Conservation (phyloP, 2,888 invertebrate genomes). For the Hemistola chrysoprasaria region DNA sequence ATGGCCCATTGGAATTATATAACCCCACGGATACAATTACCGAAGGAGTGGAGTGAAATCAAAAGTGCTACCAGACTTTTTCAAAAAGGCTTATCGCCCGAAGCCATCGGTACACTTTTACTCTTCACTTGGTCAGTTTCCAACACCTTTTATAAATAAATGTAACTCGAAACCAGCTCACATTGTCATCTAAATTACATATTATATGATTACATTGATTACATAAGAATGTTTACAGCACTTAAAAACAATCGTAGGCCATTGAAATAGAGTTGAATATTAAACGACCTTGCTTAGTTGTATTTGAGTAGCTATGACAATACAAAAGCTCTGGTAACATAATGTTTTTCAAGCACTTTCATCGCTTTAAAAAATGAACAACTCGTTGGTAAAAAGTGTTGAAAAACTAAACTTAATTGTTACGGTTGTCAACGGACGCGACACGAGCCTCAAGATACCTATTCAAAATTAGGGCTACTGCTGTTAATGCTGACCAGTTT, state of each 20-base stretch:
- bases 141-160: slow-evolving; percentile 20
- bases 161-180: slow-evolving; percentile 28
- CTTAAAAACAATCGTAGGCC: background rate
- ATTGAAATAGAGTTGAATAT: slow-evolving; percentile 8
- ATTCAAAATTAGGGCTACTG: too few relatives aligned
- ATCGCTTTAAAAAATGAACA: slow-evolving; percentile 46
- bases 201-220: slow-evolving; percentile 37
- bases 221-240: slow-evolving; percentile 18
- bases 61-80: slow-evolving; percentile 9
- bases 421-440: slow-evolving; percentile 49
- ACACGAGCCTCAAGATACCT: slow-evolving; percentile 17
- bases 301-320: slow-evolving; percentile 7
- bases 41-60: slow-evolving; percentile 6
- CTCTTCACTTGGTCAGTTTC: slow-evolving; percentile 16
- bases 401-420: slow-evolving; percentile 73
- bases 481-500: too few relatives aligned
- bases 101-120: slow-evolving; percentile 22
- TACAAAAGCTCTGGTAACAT: slow-evolving; percentile 51
- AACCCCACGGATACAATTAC: too few relatives aligned
- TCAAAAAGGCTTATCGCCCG: slow-evolving; percentile 5
- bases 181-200: slow-evolving; percentile 42
- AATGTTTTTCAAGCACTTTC: slow-evolving; percentile 69
- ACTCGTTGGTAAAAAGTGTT: slow-evolving; percentile 41
- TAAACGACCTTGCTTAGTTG: slow-evolving; percentile 15
- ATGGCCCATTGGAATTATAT: too few relatives aligned